Base-by-base conservation (phyloP, 2,113 vertebrate species). In the Vulpes ferrilata region DNA sequence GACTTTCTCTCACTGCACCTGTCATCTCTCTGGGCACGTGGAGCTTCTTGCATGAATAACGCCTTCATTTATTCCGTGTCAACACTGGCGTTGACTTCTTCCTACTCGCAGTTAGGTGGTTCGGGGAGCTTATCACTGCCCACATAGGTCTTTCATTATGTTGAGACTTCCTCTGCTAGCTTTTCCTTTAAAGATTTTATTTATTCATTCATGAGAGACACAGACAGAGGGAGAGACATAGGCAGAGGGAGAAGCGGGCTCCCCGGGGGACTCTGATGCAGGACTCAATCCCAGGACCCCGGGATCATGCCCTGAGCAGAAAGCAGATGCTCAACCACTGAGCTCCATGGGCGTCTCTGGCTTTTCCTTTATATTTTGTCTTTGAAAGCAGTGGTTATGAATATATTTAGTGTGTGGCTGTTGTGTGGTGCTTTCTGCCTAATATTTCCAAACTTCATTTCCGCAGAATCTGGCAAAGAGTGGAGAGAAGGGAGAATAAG, bases 371-470 rank as follows among this genome's bases (percentile, higher is more conserved):
- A 59, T 53, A 35, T 48, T 59, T 85, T 71, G 23, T 59, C 59
- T 88, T 87, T 74, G 53, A 94, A 95, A 67, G 30, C 25, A 81
- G 20, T 12, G 4, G 88, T n/a, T 95, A 38, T 35, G 13, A 67
- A 11, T 69, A 15, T 48, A 27, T 69, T 55, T 57, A 64, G 57
- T 82, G 35, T 11, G 6, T 88, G 64, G 38, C 7, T 65, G 67
- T 88, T 53, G 62, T 79, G 82, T 5, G 25, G 38, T 62, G 6
- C 62, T 82, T 94, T 82, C 91, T 88, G 73, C 35, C 43, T 60
- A 84, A 11, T 81, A 86, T 55, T 84, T 69, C 57, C 84, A 62
- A 94, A 88, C n/a, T 81, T 81, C n/a, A 22, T 53, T 88, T 88
- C 64, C 19, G 19, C n/a, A 88, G 80, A 79, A 73, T 59, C 83